Percentiles rank a stretch among this genome's conserved stretches.
Evolutionary conservation across 2,888 invertebrate species (phyloP).

Genomic region (Malacosoma neustria): DNA sequence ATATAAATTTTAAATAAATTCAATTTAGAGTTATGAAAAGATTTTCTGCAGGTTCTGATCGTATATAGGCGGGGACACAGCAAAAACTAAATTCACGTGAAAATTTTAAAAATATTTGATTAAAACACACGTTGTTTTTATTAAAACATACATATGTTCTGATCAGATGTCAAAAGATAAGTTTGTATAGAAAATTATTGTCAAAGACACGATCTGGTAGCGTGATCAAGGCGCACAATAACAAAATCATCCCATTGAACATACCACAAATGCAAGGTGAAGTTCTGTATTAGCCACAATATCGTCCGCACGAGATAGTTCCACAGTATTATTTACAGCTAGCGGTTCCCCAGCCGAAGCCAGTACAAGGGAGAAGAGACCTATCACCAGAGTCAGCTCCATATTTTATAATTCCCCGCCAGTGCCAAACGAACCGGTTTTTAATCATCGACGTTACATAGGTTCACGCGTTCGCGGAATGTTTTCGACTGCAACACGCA

Average conservation of each 20-base stretch:
- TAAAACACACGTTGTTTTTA: no score
- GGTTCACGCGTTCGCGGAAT: conserved; percentile 50
- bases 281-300: conserved; percentile 37
- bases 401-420: conserved; percentile 29
- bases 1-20: conserved; percentile 17
- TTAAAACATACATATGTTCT: no score
- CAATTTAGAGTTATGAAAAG: conserved; percentile 22
- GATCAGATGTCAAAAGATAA: no score
- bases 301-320: conserved; percentile 26
- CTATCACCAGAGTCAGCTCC: conserved; percentile 28
- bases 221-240: conserved; percentile 22
- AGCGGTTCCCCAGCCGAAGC: conserved; percentile 3
- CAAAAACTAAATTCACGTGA: no score
- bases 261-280: conserved; percentile 52
- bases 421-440: conserved; percentile 16
- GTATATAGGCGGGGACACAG: no score
- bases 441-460: conserved; percentile 27
- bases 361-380: conserved; percentile 21
- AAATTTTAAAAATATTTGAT: no score
- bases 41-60: no score
- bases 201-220: conserved; percentile 14
- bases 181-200: no score
- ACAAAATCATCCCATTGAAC: conserved; percentile 22
- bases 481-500: conserved; percentile 57
- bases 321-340: conserved; percentile 10